Evolutionary conservation across 2,797 vertebrate species (phyloP), one percentile per base, ranked within the genome.

Genomic region (Luscinia megarhynchos): DNA sequence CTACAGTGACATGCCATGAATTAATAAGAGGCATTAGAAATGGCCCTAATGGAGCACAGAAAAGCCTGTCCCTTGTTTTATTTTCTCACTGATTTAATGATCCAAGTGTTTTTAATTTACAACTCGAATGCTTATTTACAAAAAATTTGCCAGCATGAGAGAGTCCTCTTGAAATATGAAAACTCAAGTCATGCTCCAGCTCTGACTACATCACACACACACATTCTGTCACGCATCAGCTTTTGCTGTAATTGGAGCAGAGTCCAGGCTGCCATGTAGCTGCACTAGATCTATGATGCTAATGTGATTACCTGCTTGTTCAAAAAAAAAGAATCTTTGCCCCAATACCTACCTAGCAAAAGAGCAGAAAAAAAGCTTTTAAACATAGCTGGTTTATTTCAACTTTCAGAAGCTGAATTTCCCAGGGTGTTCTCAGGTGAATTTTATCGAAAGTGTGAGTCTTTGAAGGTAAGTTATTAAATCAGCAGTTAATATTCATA

Each of bases 51-150:
- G 46, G 51, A 95, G 70, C 67, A 83, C 43, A 83, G 76, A 87
- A 81, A 90, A 91, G 7, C 29, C 36, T 11, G 19, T 18, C 55
- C 61, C 54, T 81, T 93, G 57, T 91, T 93, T 95, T 89, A 70
- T 94, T 97, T 96, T 94, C 90, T 88, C 64, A 81, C 76, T 53
- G 91, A 85, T 92, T 94, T 94, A 69, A 93, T 0, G 24, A 94
- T 80, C 55, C 91, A 88, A 96, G 21, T 95, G 94, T 96, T 97
- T 94, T 91, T 87, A 94, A 94, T 97, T 97, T 97, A 90, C 80
- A 95, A 72, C 83, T 85, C 64, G 73, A 95, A 93, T 76, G 74
- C 91, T 89, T 96, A 74, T 86, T 96, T 96, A 93, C 80, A 74
- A 96, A 87, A 89, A 83, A 89, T 3, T 43, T 91, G 36, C 78